Evolutionary conservation across 2,888 invertebrate genomes (phyloP), one percentile per base, ranked within the genome.

Genomic region (Danaus chrysippus): DNA sequence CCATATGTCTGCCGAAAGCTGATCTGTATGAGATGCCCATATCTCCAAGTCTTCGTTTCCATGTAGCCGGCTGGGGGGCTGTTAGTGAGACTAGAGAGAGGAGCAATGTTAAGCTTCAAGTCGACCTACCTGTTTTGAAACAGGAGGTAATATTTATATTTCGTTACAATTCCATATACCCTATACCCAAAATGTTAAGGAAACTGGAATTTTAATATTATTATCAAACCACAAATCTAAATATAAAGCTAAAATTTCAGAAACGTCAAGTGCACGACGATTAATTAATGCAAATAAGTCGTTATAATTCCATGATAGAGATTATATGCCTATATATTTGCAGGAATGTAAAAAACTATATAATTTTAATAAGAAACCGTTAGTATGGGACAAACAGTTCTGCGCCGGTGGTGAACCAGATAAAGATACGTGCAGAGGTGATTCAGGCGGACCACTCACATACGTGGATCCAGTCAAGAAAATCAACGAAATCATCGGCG

Each of bases 391-490:
- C 0, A 69, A 74, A 13, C 65, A 73, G 0, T 77, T 86, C 9
- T 86, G 86, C 41, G 86, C 86, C 0, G 86, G 86, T 0, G 86
- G 85, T 0, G 67, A 75, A 59, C 66, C 69, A 0, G 76, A 73
- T 0, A 62, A 81, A 0, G 86, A 86, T 19, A 81, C 82, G 0
- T 86, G 86, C 65, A 72, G 75, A 3, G 86, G 86, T 0, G 86
- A 86, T 61, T 84, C 85, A 0, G 86, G 86, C 0, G 85, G 86
- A 0, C 86, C 86, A 1, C 58, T 86, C 0, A 73, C 77, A 2
- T 75, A 75, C 69, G 52, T 17, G 10, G 17, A 49, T 10, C 17
- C 72, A 10, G 72, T 70, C 12, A 66, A 71, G 0, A 72, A 59
- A 3, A 71, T 69, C 0, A 13, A 34, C 19, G 82, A 83, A 43